Evolutionary conservation across 1,140 invertebrate species (phyloP).

Genomic region (Saxidomus purpurata): DNA sequence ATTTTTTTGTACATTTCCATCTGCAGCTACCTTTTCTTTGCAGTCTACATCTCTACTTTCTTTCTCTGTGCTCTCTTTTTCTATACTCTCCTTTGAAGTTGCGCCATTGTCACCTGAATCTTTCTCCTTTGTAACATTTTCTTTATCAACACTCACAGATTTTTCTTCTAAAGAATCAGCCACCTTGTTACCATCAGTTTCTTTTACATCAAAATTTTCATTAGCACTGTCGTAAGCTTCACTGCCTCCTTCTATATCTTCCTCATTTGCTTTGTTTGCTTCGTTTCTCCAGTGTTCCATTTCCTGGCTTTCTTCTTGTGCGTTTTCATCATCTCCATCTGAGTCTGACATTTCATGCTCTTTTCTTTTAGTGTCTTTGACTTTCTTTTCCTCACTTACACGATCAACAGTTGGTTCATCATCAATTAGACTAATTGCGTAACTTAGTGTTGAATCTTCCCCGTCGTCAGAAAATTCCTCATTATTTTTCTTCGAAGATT

Average conservation of each 20-base stretch:
- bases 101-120: background rate
- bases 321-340: background rate
- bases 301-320: conserved; percentile 49
- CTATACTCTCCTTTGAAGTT: background rate
- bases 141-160: background rate
- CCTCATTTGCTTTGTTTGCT: background rate
- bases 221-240: background rate
- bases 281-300: conserved; percentile 34
- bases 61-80: background rate
- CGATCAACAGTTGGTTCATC: background rate
- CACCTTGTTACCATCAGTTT: background rate
- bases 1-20: background rate
- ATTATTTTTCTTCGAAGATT: background rate
- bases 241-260: background rate
- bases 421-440: conserved; percentile 57
- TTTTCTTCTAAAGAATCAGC: background rate
- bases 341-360: conserved; percentile 57
- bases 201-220: background rate
- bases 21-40: background rate
- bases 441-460: conserved; percentile 18
- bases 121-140: background rate
- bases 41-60: background rate
- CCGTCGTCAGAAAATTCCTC: conserved; percentile 53
- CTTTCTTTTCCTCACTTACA: background rate
- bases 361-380: background rate